phyloP scores from a whole-genome alignment of 2,797 vertebrate genomes.

The Pseudomugil gertrudae region DNA sequence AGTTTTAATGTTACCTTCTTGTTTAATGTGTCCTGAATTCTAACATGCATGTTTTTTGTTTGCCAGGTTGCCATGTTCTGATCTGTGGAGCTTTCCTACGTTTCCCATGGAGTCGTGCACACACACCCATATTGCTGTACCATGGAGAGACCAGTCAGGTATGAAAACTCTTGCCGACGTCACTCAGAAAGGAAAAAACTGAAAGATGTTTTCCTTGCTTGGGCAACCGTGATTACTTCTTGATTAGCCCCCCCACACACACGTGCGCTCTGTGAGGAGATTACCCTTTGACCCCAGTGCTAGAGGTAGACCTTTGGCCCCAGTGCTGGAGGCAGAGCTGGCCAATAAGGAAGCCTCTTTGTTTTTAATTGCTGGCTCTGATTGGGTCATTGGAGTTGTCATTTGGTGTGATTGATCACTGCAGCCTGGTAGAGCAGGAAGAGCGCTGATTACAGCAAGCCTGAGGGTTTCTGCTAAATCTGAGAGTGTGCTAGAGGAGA shows the following conservation, averaged over 20 bases:
- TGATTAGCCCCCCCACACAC: constrained; percentile 11
- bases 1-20: too few species aligned
- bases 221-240: constrained; percentile 36
- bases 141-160: too few species aligned
- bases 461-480: constrained; percentile 21
- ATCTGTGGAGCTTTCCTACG: too few species aligned
- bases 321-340: constrained; percentile 42
- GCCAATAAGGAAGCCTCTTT: constrained; percentile 77
- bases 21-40: too few species aligned
- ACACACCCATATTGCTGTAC: too few species aligned
- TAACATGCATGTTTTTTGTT: too few species aligned
- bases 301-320: constrained; percentile 75
- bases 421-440: constrained; percentile 51
- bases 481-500: neutral
- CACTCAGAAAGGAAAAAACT: too few species aligned
- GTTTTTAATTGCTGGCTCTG: constrained; percentile 65
- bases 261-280: constrained; percentile 41
- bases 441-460: constrained; percentile 57
- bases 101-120: too few species aligned
- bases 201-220: neutral
- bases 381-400: constrained; percentile 69
- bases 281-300: too few species aligned
- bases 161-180: too few species aligned
- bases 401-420: constrained; percentile 67
- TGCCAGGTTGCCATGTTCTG: too few species aligned